Conservation (phyloP, 2,113 vertebrate species). For the Myotis yumanensis region DNA sequence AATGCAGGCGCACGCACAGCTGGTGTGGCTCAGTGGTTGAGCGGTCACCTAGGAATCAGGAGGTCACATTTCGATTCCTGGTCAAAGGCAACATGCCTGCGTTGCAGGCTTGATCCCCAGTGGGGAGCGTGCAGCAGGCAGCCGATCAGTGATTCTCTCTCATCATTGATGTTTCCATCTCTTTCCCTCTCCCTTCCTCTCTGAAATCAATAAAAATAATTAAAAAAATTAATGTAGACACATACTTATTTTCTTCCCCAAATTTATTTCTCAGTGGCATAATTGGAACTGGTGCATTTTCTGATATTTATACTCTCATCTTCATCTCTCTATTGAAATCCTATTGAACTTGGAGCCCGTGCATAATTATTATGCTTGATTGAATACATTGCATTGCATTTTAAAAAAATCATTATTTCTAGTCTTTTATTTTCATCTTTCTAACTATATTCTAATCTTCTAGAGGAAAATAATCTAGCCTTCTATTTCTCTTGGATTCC, state of each 20-base stretch:
- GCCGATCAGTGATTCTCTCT: no score
- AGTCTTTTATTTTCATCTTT: neutral
- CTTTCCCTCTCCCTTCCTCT: no score
- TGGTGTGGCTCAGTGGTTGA: no score
- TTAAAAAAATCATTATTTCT: neutral
- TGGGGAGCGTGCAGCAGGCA: no score
- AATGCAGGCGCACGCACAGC: neutral
- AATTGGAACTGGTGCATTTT: neutral
- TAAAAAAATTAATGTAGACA: neutral
- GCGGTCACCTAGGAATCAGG: no score
- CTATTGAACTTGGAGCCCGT: neutral
- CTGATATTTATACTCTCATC: neutral
- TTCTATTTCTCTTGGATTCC: neutral
- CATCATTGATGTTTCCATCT: no score
- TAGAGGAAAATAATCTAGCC: neutral
- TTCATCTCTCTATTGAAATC: neutral
- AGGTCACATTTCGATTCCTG: no score
- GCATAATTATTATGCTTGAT: neutral
- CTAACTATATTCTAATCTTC: neutral
- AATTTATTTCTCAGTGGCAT: neutral
- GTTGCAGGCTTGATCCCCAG: no score
- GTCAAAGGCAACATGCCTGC: no score
- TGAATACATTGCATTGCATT: neutral
- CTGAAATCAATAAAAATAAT: no score
- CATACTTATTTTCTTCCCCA: neutral